phyloP scores from a whole-genome alignment of 2,888 invertebrate species.

The Ametastegia equiseti region DNA sequence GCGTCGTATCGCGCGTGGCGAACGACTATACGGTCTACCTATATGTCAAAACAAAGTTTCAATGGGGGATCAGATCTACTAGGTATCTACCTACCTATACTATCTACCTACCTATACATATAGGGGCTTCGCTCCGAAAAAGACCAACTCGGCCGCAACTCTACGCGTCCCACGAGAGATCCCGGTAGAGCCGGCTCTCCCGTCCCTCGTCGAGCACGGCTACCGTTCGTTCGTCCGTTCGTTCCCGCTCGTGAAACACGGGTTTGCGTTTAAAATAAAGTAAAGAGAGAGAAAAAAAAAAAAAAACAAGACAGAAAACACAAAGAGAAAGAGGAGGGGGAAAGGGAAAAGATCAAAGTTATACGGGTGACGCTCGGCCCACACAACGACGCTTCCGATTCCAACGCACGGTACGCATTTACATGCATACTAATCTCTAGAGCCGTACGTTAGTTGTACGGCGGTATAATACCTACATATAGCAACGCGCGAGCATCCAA shows the following conservation, averaged over 20 bases:
- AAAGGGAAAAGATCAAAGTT: constrained; percentile 47
- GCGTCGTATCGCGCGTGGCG: constrained; percentile 8
- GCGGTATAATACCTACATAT: no score
- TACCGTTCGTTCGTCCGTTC: constrained; percentile 56
- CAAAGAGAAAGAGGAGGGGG: constrained; percentile 5
- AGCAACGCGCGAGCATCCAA: no score
- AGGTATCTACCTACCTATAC: no score
- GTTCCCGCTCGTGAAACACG: constrained; percentile 50
- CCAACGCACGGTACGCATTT: constrained; percentile 27
- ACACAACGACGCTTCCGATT: constrained; percentile 1
- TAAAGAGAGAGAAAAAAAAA: constrained; percentile 39
- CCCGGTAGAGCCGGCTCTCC: background rate
- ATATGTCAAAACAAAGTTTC: constrained; percentile 41
- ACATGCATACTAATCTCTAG: constrained; percentile 14
- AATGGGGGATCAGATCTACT: background rate
- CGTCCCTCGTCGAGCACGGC: constrained; percentile 11
- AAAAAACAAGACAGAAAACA: constrained; percentile 17
- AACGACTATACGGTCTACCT: background rate
- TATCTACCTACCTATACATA: no score
- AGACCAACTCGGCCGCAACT: constrained; percentile 1
- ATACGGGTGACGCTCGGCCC: constrained; percentile 18
- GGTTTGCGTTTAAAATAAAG: constrained; percentile 43
- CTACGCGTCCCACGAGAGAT: constrained; percentile 28
- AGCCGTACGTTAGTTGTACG: background rate
- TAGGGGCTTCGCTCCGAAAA: constrained; percentile 5